A percentile compares a stretch with the other conserved stretches of the same genome.
Conservation (phyloP, 2,888 invertebrate species). For the Plagiodera versicolora region DNA sequence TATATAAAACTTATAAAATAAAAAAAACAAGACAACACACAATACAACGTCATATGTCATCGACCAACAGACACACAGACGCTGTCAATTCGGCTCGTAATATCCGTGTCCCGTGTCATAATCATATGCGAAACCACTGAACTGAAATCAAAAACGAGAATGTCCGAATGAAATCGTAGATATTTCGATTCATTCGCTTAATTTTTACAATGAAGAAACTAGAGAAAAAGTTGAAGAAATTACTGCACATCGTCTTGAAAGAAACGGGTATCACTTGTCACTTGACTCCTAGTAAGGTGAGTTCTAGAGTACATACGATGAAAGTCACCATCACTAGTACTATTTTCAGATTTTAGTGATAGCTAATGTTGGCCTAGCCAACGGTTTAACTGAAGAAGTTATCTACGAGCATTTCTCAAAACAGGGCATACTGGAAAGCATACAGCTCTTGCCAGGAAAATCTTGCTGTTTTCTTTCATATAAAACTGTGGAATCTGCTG, state of each 20-base stretch:
- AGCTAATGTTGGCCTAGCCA: constrained; percentile 87
- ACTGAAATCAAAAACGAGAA: too few relatives aligned
- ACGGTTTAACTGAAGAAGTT: constrained; percentile 70
- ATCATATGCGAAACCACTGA: too few relatives aligned
- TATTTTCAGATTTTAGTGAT: constrained; percentile 69
- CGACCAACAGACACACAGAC: too few relatives aligned
- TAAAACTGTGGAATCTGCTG: constrained; percentile 56
- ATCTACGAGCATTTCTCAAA: constrained; percentile 60
- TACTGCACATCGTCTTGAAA: constrained; percentile 53
- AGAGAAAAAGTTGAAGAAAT: constrained; percentile 54
- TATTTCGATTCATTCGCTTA: too few relatives aligned
- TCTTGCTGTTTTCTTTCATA: constrained; percentile 80
- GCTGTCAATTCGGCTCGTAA: too few relatives aligned
- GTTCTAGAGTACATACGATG: not conserved
- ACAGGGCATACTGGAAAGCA: constrained; percentile 61
- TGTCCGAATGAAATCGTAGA: too few relatives aligned
- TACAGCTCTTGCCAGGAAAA: constrained; percentile 76
- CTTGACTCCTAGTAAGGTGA: constrained; percentile 50
- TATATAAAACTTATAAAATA: too few relatives aligned
- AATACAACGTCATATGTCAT: too few relatives aligned
- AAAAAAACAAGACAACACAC: too few relatives aligned
- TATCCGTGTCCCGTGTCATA: too few relatives aligned
- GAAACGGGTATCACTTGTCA: constrained; percentile 53
- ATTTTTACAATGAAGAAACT: constrained; percentile 53
- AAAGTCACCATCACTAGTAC: too few relatives aligned